These are phyloP conservation scores for Dolichallabes microphthalmus DNA, from an alignment of 2,113 vertebrate genomes.

Conservation along the genomic window DNA sequence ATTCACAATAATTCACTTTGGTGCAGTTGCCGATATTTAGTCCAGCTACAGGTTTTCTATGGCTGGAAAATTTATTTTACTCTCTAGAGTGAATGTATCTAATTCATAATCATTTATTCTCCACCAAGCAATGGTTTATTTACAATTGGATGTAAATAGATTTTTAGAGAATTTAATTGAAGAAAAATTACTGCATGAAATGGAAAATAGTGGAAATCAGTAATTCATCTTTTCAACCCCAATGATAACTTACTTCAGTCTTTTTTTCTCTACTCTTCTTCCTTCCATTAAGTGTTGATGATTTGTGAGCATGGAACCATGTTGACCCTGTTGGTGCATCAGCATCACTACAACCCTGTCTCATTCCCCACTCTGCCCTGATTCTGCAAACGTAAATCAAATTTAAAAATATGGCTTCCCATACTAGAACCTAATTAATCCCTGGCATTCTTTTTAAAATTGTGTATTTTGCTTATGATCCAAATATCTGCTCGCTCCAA, in stretches of 20 bases:
- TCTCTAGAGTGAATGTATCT: background rate
- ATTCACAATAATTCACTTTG: background rate
- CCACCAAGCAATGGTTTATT: too few species aligned
- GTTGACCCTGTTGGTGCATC: background rate
- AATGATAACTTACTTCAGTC: background rate
- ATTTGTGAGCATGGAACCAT: background rate
- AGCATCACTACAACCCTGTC: background rate
- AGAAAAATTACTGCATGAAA: background rate
- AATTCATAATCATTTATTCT: background rate
- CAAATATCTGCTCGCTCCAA: conserved; percentile 30
- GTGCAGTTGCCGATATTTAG: background rate
- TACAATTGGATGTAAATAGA: background rate
- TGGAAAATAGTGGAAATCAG: background rate
- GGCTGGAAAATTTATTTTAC: background rate
- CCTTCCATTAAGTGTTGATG: background rate
- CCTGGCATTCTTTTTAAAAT: background rate
- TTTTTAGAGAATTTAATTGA: background rate
- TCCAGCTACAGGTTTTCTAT: background rate
- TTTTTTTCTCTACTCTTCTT: background rate
- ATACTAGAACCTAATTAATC: background rate
- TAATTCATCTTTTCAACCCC: too few species aligned
- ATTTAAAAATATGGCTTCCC: background rate
- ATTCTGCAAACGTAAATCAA: background rate
- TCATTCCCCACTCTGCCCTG: background rate
- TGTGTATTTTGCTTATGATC: background rate